These are phyloP conservation scores for Cryptocephalus primarius DNA, from an alignment of 2,888 invertebrate species.

Conservation along the genomic window DNA sequence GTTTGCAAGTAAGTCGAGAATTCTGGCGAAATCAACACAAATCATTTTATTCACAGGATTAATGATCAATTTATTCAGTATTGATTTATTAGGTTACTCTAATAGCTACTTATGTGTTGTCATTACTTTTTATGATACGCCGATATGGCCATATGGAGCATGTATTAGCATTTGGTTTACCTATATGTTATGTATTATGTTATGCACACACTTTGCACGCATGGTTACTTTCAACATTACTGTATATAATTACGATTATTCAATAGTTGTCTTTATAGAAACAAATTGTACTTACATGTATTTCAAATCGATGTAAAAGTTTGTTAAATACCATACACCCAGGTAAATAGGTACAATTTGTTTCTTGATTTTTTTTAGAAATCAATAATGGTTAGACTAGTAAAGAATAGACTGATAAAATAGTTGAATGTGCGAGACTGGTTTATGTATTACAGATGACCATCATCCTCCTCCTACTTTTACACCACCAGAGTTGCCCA, in stretches of 20 bases:
- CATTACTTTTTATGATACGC: no score
- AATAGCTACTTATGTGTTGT: no score
- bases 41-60: conserved; percentile 11
- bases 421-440: conserved; percentile 46
- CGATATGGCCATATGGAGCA: conserved; percentile 1
- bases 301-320: no score
- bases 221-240: not conserved
- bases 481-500: conserved; percentile 98
- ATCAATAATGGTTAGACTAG: no score
- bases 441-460: conserved; percentile 86
- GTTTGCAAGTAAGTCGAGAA: conserved; percentile 31
- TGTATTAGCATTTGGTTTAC: conserved; percentile 4
- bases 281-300: no score
- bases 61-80: conserved; percentile 1
- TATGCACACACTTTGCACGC: not conserved
- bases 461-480: conserved; percentile 96
- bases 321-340: no score
- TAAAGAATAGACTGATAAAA: not conserved
- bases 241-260: no score
- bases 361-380: no score
- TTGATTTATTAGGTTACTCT: no score
- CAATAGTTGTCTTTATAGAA: no score
- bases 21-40: conserved; percentile 1
- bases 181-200: conserved; percentile 1
- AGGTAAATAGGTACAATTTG: no score